Base-by-base conservation (phyloP, 1,140 invertebrate genomes). In the Nixonia krombeini region DNA sequence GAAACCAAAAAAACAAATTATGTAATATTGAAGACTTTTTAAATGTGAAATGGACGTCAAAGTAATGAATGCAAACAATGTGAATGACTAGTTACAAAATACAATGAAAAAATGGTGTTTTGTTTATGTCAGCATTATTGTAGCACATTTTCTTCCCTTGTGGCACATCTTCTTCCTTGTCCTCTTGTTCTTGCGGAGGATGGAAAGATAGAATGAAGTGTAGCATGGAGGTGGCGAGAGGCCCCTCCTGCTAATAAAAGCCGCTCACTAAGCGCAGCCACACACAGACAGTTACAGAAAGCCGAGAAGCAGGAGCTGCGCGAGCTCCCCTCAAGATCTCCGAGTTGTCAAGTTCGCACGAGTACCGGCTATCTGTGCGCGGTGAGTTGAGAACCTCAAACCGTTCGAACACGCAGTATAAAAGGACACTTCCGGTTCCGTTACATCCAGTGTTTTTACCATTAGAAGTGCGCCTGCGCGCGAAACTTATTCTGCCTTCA, bases 211-310 rank as follows among this genome's bases (percentile, higher is more conserved):
- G 73, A 62, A 52, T 61, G 61, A 82, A 80, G 74, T 81, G 76
- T 77, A 80, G 69, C 75, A 70, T 81, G 80, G 82, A 79, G 82
- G 81, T 81, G 80, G 82, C 70, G 79, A 72, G 70, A 79, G 79
- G 76, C 81, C 78, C 82, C 83, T 82, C 79, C 83, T 82, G 83
- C 82, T 82, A 84, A 85, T 85, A 85, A 83, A 85, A 85, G 81
- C 84, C 82, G 83, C 79, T 84, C 79, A 80, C 83, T 83, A 79
- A 82, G 74, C 75, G 76, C 66, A 62, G 62, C 62, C 75, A 74
- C 74, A 83, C 83, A 83, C 84, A 85, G 80, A 84, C 81, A 85
- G 84, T 85, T 71, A 85, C 79, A 83, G 82, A 79, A 79, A 79
- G 74, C 59, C 75, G 79, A 80, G 62, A 71, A 78, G 76, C 75